Conservation (phyloP, 2,113 vertebrate genomes). For the Mobula hypostoma region DNA sequence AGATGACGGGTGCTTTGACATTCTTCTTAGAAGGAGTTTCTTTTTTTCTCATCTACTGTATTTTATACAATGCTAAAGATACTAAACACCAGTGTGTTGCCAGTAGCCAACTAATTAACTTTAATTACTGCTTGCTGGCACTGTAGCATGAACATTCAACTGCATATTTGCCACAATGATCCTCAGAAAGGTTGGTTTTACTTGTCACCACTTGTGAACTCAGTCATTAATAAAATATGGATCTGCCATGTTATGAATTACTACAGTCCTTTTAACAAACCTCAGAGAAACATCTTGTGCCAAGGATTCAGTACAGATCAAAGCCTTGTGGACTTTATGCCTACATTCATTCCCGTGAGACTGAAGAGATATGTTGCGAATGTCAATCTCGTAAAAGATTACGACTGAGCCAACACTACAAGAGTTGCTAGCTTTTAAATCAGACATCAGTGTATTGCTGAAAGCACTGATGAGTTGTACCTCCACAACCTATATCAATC, state of each 20-base stretch:
- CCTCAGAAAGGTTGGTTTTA: not conserved
- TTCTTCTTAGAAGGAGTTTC: not conserved
- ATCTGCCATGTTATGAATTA: not conserved
- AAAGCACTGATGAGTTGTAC: not conserved
- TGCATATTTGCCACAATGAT: not conserved
- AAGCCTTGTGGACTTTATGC: not conserved
- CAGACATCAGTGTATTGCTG: not conserved
- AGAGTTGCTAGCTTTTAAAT: conserved; percentile 4
- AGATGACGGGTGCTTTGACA: not conserved
- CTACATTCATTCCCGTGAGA: not conserved
- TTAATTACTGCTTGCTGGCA: not conserved
- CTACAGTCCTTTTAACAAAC: not conserved
- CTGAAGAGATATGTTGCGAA: not conserved
- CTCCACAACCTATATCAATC: not conserved
- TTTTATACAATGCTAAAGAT: not conserved
- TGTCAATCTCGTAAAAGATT: not conserved
- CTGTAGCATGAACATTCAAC: not conserved
- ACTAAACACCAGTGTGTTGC: not conserved
- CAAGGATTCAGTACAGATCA: not conserved
- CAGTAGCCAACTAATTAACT: not conserved
- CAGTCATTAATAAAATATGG: not conserved
- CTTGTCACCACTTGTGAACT: not conserved
- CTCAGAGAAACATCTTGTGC: not conserved
- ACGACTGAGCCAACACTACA: not conserved
- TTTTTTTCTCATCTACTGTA: not conserved